These are phyloP conservation scores for Troides helena DNA, from an alignment of 2,888 invertebrate genomes.

Conservation along the genomic window DNA sequence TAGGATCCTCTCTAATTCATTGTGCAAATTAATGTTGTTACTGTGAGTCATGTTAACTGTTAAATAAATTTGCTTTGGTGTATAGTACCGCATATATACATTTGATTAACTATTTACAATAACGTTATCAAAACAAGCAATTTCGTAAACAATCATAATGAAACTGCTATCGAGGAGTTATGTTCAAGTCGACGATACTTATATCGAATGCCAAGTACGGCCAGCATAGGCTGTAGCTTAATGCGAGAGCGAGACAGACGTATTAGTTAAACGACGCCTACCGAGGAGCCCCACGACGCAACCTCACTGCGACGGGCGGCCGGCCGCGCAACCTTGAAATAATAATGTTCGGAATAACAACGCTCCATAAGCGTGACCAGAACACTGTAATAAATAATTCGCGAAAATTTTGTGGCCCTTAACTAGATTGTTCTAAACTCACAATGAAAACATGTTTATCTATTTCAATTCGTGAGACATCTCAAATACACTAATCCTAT, in stretches of 20 bases:
- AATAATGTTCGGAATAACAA: slow-evolving; percentile 80
- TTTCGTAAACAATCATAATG: slow-evolving; percentile 54
- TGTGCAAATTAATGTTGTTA: slow-evolving; percentile 35
- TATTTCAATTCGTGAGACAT: background rate
- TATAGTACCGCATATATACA: slow-evolving; percentile 37
- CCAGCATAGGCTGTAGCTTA: slow-evolving; percentile 67
- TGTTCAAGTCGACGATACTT: slow-evolving; percentile 60
- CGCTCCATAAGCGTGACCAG: slow-evolving; percentile 79
- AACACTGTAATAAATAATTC: slow-evolving; percentile 74
- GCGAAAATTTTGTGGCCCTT: slow-evolving; percentile 54
- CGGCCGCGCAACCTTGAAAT: slow-evolving; percentile 79
- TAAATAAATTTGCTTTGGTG: slow-evolving; percentile 37
- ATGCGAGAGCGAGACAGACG: slow-evolving; percentile 74
- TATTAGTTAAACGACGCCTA: slow-evolving; percentile 74
- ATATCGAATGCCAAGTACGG: slow-evolving; percentile 73
- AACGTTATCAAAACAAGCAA: slow-evolving; percentile 48
- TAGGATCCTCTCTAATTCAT: background rate
- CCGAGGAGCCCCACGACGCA: slow-evolving; percentile 79
- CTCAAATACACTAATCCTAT: background rate
- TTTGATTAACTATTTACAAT: slow-evolving; percentile 15
- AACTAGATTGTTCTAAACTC: slow-evolving; percentile 8
- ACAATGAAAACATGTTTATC: background rate
- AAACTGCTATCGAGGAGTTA: slow-evolving; percentile 59
- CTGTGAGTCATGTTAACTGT: slow-evolving; percentile 51
- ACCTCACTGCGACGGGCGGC: slow-evolving; percentile 75